Conservation (phyloP, 2,888 invertebrate genomes). For the Rhamphomyia laevipes region DNA sequence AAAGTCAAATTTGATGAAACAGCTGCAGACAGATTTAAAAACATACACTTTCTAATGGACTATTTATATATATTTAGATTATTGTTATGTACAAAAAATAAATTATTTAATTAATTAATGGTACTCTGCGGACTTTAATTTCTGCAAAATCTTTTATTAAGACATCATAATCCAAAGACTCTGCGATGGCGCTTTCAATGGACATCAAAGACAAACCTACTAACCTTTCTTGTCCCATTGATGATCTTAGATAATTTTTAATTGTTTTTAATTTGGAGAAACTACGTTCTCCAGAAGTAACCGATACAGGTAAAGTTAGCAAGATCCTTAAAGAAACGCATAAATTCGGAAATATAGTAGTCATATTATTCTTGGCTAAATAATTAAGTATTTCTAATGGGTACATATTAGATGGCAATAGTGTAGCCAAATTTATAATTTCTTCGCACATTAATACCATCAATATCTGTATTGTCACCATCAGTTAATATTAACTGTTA, state of each 20-base stretch:
- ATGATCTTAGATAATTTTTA: conserved; percentile 1
- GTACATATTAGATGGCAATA: background rate
- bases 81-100: background rate
- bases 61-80: background rate
- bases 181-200: background rate
- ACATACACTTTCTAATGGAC: background rate
- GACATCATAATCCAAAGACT: background rate
- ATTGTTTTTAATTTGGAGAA: background rate
- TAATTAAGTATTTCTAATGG: background rate
- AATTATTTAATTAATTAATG: background rate
- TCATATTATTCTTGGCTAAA: background rate
- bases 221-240: background rate
- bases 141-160: conserved; percentile 1
- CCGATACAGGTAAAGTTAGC: background rate
- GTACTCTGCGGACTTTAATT: background rate
- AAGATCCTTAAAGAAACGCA: background rate
- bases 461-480: background rate
- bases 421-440: background rate
- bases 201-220: background rate
- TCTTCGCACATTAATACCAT: background rate
- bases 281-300: background rate
- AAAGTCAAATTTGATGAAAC: background rate
- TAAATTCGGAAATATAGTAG: background rate
- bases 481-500: conserved; percentile 1
- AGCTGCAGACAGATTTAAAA: background rate